Conservation (phyloP, 2,888 invertebrate genomes). For the Tribolium freemani region DNA sequence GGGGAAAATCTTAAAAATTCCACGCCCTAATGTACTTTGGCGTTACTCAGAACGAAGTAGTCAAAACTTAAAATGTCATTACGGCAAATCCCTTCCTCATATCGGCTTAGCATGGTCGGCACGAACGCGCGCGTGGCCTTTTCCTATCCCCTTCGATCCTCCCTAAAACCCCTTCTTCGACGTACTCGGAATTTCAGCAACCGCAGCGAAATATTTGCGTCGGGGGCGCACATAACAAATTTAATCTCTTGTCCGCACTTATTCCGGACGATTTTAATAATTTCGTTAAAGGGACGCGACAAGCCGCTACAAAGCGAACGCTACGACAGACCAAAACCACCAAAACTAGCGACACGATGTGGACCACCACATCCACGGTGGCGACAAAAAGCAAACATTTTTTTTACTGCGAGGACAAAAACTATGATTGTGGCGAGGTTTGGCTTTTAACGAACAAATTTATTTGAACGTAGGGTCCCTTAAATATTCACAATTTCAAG, state of each 20-base stretch:
- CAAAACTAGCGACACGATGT: neutral
- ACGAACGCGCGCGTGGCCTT: slow-evolving; percentile 55
- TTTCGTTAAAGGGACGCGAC: neutral
- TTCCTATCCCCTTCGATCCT: slow-evolving; percentile 46
- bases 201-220: slow-evolving; percentile 48
- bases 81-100: slow-evolving; percentile 58
- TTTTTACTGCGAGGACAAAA: too few relatives aligned
- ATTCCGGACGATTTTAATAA: slow-evolving; percentile 22
- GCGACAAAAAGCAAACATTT: too few relatives aligned
- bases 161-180: slow-evolving; percentile 36
- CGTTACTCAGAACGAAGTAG: slow-evolving; percentile 54
- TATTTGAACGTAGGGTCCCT: too few relatives aligned
- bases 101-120: slow-evolving; percentile 59
- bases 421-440: too few relatives aligned
- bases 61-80: slow-evolving; percentile 62
- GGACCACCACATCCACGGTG: too few relatives aligned
- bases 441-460: too few relatives aligned
- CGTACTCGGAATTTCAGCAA: slow-evolving; percentile 46
- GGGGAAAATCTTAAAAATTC: slow-evolving; percentile 46
- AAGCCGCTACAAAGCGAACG: neutral
- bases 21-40: slow-evolving; percentile 51
- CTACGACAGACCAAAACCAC: neutral
- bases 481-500: too few relatives aligned
- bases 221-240: slow-evolving; percentile 31
- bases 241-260: slow-evolving; percentile 38